Conservation (phyloP, 2,113 vertebrate genomes). For the Proterorhinus semilunaris region DNA sequence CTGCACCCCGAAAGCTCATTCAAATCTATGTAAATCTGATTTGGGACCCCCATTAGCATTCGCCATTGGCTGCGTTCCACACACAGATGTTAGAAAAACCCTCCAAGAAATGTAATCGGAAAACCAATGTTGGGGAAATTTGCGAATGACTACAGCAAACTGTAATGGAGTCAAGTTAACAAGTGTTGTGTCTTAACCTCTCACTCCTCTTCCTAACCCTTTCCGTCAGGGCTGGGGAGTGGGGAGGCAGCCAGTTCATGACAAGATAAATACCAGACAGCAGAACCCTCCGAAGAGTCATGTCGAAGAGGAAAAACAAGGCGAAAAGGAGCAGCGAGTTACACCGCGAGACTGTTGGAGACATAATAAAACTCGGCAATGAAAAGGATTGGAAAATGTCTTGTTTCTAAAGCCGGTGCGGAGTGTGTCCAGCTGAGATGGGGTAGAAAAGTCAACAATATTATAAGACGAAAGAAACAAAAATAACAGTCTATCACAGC, state of each 20-base stretch:
- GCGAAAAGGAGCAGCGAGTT: conserved; percentile 20
- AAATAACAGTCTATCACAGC: no score
- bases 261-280: conserved; percentile 52
- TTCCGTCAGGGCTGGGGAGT: conserved; percentile 47
- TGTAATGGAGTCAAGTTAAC: conserved; percentile 55
- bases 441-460: no score
- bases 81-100: conserved; percentile 39
- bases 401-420: neutral
- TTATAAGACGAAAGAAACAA: no score
- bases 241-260: conserved; percentile 33
- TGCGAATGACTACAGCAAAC: conserved; percentile 21
- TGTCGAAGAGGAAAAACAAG: conserved; percentile 32
- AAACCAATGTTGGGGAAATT: conserved; percentile 25
- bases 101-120: conserved; percentile 40
- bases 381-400: neutral
- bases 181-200: conserved; percentile 40
- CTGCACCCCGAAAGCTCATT: conserved; percentile 1
- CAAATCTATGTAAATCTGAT: conserved; percentile 4
- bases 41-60: conserved; percentile 11
- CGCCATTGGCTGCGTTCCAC: conserved; percentile 6
- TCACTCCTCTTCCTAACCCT: conserved; percentile 38
- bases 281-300: conserved; percentile 9
- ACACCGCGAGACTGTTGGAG: neutral
- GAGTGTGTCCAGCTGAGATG: no score
- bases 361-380: neutral